Evolutionary conservation across 2,888 invertebrate genomes (phyloP), one percentile per base, ranked within the genome.

Genomic region (Pseudoips prasinana): DNA sequence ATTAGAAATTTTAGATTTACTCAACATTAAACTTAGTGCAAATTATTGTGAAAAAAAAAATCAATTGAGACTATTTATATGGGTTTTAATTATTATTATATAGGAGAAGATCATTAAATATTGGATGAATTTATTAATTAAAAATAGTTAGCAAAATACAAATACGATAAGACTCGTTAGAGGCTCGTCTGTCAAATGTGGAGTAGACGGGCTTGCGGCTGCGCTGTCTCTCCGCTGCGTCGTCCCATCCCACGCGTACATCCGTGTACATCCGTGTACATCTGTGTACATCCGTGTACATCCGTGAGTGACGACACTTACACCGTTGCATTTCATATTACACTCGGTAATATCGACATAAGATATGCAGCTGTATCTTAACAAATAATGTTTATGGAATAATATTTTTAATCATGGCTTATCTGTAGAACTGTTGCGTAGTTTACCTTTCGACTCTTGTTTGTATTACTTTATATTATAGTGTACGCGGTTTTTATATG

Each of bases 71-170:
- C 84, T 85, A 86, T 85, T 84, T 87, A 85, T 87, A 87, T 88
- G 87, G 84, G 78, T 88, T 88, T 85, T 86, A 82, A 86, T 86
- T 86, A 86, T 87, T 86, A 86, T 84, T 87, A 76, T 82, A 86
- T 88, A 87, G 85, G 86, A 71, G 78, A 77, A 79, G 51, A 57
- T 73, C 72, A 85, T 86, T 79, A 79, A 87, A 85, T 87, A 87
- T 87, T 86, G 85, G 84, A 87, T 83, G 87, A 88, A 88, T 88
- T 87, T 88, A 88, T 88, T 87, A 88, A 86, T 86, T 87, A 88
- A 88, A 73, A 86, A 87, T 88, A 88, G 87, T 87, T 87, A 88
- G 88, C 86, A 74, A 87, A 88, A 85, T 88, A 87, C 87, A 86
- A 84, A 84, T 87, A 88, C 82, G 85, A 73, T 87, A 88, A 87